Conservation (phyloP, 2,797 vertebrate genomes). For the Amphiprion clarkii region DNA sequence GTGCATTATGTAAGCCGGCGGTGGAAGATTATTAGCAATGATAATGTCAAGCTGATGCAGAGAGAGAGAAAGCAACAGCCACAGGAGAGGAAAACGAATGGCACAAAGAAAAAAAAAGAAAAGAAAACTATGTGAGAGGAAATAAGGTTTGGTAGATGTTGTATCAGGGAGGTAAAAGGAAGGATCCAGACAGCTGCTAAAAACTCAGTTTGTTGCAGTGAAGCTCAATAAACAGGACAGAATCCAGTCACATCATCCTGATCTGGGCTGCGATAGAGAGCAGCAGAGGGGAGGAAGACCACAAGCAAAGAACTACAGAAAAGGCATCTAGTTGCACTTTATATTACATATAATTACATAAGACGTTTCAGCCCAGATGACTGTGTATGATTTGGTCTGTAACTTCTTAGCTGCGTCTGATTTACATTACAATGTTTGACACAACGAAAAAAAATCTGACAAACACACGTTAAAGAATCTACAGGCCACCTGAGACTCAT, state of each 20-base stretch:
- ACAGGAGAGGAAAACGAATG: constrained; percentile 10
- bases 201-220: constrained; percentile 30
- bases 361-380: neutral
- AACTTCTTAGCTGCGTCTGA: neutral
- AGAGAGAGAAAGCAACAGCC: constrained; percentile 14
- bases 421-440: neutral
- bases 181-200: constrained; percentile 20
- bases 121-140: constrained; percentile 16
- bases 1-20: constrained; percentile 35
- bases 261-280: neutral
- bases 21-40: constrained; percentile 53
- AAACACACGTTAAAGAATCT: neutral
- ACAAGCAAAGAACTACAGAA: neutral
- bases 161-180: neutral
- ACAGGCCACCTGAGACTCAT: constrained; percentile 4
- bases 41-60: constrained; percentile 34
- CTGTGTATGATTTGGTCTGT: constrained; percentile 1
- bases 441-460: neutral
- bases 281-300: neutral
- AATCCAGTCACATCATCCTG: constrained; percentile 6
- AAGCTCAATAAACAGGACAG: constrained; percentile 12
- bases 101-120: neutral
- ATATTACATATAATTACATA: neutral
- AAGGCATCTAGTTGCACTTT: too few relatives aligned
- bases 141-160: constrained; percentile 22